Conservation (phyloP, 2,113 vertebrate genomes). For the Nerophis ophidion region DNA sequence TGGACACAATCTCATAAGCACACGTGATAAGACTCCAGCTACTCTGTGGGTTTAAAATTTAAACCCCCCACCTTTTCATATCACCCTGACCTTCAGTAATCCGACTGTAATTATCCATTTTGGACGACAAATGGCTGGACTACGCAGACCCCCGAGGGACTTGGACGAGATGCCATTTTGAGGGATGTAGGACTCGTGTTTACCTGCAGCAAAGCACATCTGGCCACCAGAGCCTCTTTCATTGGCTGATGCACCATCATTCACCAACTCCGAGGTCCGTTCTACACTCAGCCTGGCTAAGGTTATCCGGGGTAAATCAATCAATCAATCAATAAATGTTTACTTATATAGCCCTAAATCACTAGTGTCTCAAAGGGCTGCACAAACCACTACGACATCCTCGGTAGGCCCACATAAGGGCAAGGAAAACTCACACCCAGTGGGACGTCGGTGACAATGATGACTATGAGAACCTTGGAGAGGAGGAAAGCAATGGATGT, state of each 20-base stretch:
- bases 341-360: too few relatives aligned
- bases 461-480: too few relatives aligned
- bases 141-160: not conserved
- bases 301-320: too few relatives aligned
- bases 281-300: too few relatives aligned
- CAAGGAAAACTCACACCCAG: too few relatives aligned
- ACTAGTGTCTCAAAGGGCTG: too few relatives aligned
- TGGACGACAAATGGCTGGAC: conserved; percentile 40
- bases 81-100: not conserved
- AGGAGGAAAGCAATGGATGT: too few relatives aligned
- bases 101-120: conserved; percentile 3
- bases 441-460: too few relatives aligned
- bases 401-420: too few relatives aligned
- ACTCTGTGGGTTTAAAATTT: conserved; percentile 2
- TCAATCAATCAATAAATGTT: too few relatives aligned
- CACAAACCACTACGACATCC: too few relatives aligned
- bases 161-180: not conserved
- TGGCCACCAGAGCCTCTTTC: not conserved
- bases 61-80: too few relatives aligned
- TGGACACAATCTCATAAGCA: conserved; percentile 21
- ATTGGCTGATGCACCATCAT: not conserved
- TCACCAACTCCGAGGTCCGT: not conserved
- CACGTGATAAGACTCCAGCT: conserved; percentile 13
- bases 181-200: not conserved
- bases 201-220: conserved; percentile 4